phyloP scores from a whole-genome alignment of 2,113 vertebrate species.

The Odontophorus gujanensis region DNA sequence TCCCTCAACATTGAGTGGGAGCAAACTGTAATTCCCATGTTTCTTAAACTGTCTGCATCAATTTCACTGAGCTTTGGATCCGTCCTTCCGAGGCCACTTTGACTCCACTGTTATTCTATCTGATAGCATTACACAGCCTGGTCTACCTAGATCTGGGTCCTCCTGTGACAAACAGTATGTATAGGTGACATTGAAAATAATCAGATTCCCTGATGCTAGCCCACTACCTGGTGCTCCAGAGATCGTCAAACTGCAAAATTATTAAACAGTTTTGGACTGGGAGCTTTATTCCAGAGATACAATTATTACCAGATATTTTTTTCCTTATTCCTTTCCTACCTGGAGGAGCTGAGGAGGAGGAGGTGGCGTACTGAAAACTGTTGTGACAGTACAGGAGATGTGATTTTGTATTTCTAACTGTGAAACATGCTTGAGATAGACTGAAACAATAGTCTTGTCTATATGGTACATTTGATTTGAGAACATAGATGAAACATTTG shows the following conservation, averaged over 20 bases:
- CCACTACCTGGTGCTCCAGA: background rate
- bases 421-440: background rate
- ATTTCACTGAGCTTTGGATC: background rate
- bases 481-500: background rate
- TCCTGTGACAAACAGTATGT: background rate
- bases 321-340: background rate
- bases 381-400: background rate
- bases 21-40: background rate
- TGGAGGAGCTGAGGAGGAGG: background rate
- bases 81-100: rapidly evolving
- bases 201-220: background rate
- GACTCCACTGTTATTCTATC: background rate
- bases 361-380: background rate
- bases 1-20: background rate
- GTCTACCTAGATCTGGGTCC: background rate
- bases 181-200: background rate
- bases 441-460: background rate
- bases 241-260: background rate
- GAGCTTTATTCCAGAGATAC: background rate
- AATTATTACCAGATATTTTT: background rate
- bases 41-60: background rate
- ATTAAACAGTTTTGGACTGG: background rate
- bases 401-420: background rate
- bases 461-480: background rate
- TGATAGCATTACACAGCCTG: background rate